Evolutionary conservation across 2,797 vertebrate genomes (phyloP).

Genomic region (Poecilia velifera): DNA sequence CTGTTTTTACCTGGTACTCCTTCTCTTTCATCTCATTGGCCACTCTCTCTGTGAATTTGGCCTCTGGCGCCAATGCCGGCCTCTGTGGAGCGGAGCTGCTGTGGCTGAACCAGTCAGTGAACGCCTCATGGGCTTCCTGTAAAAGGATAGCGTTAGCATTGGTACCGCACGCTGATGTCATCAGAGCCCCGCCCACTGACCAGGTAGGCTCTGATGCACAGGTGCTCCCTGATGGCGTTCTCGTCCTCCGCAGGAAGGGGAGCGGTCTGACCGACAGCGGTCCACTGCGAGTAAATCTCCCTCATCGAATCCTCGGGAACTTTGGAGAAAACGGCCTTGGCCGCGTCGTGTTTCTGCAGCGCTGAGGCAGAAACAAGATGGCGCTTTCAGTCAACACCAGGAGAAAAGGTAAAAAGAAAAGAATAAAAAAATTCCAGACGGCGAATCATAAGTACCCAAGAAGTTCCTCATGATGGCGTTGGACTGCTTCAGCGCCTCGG

Average conservation of each 20-base stretch:
- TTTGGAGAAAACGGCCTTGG: slow-evolving; percentile 94
- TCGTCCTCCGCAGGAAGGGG: slow-evolving; percentile 90
- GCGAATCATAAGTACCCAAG: slow-evolving; percentile 76
- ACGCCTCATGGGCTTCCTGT: slow-evolving; percentile 86
- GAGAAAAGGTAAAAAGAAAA: background rate
- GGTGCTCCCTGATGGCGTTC: slow-evolving; percentile 94
- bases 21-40: slow-evolving; percentile 95
- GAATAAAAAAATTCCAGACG: background rate
- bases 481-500: slow-evolving; percentile 95
- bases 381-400: background rate
- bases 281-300: slow-evolving; percentile 93
- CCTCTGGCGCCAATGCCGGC: slow-evolving; percentile 84
- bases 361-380: slow-evolving; percentile 73
- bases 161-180: background rate
- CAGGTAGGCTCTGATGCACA: slow-evolving; percentile 96
- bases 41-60: slow-evolving; percentile 93
- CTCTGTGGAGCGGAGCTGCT: slow-evolving; percentile 92
- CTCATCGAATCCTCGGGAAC: slow-evolving; percentile 95
- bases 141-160: background rate
- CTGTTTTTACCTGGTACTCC: slow-evolving; percentile 87
- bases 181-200: slow-evolving; percentile 66
- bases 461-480: slow-evolving; percentile 99
- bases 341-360: slow-evolving; percentile 94
- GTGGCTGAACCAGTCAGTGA: slow-evolving; percentile 97
- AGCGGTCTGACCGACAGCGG: slow-evolving; percentile 85